phyloP scores from a whole-genome alignment of 2,797 vertebrate genomes.

The Acrocephalus scirpaceus region DNA sequence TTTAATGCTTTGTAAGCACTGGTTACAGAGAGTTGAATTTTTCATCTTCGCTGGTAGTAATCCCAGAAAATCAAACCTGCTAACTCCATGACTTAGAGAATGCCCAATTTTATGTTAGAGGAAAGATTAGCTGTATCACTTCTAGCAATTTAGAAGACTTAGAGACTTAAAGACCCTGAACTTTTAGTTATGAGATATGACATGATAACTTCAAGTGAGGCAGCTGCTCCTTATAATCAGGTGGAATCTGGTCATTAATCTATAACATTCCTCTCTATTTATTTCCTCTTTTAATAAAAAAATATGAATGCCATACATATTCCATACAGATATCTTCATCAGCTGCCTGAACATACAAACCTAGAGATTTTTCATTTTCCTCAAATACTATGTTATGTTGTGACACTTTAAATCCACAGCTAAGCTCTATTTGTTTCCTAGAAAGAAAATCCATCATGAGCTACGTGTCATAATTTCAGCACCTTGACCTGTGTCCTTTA shows the following conservation, averaged over 20 bases:
- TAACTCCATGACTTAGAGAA: neutral
- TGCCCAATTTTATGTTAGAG: neutral
- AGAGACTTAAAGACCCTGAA: neutral
- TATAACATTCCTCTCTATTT: neutral
- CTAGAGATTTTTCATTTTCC: neutral
- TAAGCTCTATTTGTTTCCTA: neutral
- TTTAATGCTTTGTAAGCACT: neutral
- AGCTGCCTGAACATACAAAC: neutral
- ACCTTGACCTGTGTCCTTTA: neutral
- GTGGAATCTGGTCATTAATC: neutral
- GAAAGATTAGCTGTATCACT: neutral
- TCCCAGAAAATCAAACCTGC: neutral
- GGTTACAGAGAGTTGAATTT: neutral
- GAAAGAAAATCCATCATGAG: neutral
- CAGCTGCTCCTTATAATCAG: neutral
- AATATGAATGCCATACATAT: neutral
- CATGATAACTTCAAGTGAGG: neutral
- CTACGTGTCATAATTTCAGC: neutral
- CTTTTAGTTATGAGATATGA: neutral
- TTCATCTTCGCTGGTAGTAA: neutral
- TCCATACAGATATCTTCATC: neutral
- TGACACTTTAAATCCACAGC: neutral
- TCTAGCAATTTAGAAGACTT: neutral
- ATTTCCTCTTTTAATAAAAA: conserved; percentile 13
- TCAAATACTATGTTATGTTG: neutral